Evolutionary conservation across 2,113 vertebrate genomes (phyloP), one percentile per base, ranked within the genome.

Genomic region (Pelodiscus sinensis): DNA sequence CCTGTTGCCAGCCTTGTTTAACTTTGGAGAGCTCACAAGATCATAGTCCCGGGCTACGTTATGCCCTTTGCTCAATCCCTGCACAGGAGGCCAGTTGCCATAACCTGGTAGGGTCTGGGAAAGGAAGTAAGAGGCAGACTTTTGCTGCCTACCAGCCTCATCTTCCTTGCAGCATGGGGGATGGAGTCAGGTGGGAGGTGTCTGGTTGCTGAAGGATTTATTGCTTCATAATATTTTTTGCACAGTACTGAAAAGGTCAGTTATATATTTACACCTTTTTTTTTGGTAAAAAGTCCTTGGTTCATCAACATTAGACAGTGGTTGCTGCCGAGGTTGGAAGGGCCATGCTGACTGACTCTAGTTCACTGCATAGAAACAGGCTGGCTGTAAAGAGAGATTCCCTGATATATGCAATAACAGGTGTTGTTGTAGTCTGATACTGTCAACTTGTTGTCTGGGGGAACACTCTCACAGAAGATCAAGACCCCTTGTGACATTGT

Each of bases 251-350:
- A 27, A 60, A 86, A 82, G 65, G 35, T 55, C 68, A 73, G 62
- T 82, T 80, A 19, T n/a, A 18, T 22, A 5, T 62, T 25, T 14
- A 79, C 86, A 87, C 58, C 68, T 35, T 78, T 86, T 94, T 92
- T 93, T 79, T 71, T 65, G 86, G 87, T 81, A 27, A 90, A 94
- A 95, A 84, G 82, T 79, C 56, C 79, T 83, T 58, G 25, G 4
- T 88, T 92, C 89, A 65, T 68, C 57, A 50, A 8, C 44, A 24
- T 68, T 87, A 13, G 27, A 15, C 75, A 86, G 44, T 73, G 2
- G 4, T 22, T 86, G 50, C 62, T 89, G 85, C 89, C 51, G 55
- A 51, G 75, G 56, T 57, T 92, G 57, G 44, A 62, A 94, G 55
- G 8, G 11, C 88, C 82, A 88, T 79, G 60, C 92, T 85, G 52